These are phyloP conservation scores for Trisateles emortualis DNA, from an alignment of 2,888 invertebrate species.

Conservation along the genomic window DNA sequence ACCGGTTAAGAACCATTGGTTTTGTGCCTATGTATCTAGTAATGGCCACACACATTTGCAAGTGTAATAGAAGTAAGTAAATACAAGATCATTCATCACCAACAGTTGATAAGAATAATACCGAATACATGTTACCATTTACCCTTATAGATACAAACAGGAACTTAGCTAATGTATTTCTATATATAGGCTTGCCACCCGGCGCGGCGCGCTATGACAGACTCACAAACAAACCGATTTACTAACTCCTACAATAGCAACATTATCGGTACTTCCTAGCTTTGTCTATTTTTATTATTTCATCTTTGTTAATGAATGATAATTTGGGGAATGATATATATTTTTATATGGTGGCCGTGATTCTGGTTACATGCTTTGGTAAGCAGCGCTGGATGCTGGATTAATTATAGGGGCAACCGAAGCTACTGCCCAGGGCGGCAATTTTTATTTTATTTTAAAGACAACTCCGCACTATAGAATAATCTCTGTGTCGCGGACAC, in stretches of 20 bases:
- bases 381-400: too few species aligned
- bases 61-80: not conserved
- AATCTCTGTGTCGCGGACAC: too few species aligned
- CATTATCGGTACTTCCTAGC: constrained; percentile 20
- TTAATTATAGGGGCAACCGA: too few species aligned
- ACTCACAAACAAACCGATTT: constrained; percentile 48
- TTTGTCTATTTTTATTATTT: not conserved
- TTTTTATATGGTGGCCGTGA: too few species aligned
- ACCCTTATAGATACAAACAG: constrained; percentile 47
- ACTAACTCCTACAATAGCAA: constrained; percentile 30
- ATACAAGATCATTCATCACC: not conserved
- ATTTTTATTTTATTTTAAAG: too few species aligned
- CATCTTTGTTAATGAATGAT: not conserved
- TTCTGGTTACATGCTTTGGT: too few species aligned
- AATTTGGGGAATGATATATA: not conserved
- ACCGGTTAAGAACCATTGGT: too few species aligned
- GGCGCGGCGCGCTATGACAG: constrained; percentile 51
- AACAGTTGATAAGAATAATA: not conserved
- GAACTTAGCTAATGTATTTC: constrained; percentile 64
- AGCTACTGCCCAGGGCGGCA: too few species aligned
- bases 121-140: not conserved
- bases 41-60: not conserved
- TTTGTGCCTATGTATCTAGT: too few species aligned
- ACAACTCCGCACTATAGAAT: too few species aligned
- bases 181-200: constrained; percentile 62